Evolutionary conservation across 2,888 invertebrate genomes (phyloP).

Genomic region (Dorcus hopei): DNA sequence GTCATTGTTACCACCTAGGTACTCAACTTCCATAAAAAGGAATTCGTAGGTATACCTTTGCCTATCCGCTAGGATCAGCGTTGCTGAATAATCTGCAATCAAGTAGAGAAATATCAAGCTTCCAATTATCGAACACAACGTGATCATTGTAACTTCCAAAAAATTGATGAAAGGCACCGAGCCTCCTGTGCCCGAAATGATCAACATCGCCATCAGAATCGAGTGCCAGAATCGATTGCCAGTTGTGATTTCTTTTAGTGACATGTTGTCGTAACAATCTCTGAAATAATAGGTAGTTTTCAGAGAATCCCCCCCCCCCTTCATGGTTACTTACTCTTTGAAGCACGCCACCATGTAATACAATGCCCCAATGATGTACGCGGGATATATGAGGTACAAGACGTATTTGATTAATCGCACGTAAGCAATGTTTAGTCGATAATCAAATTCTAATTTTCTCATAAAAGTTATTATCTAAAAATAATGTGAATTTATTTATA

Average conservation of each 20-base stretch:
- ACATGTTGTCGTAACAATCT: slow-evolving; percentile 13
- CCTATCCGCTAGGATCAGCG: slow-evolving; percentile 26
- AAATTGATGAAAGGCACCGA: slow-evolving; percentile 14
- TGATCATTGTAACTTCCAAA: slow-evolving; percentile 20
- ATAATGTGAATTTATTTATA: not conserved
- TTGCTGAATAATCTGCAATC: slow-evolving; percentile 30
- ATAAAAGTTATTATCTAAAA: slow-evolving; percentile 26
- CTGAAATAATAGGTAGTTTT: slow-evolving; percentile 12
- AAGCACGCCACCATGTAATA: slow-evolving; percentile 23
- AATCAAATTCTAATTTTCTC: slow-evolving; percentile 25
- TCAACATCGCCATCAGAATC: slow-evolving; percentile 20
- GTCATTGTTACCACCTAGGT: not conserved
- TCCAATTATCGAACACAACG: slow-evolving; percentile 22
- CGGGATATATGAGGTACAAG: slow-evolving; percentile 19
- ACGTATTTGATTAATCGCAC: slow-evolving; percentile 27
- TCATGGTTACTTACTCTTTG: not conserved
- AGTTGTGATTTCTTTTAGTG: not conserved
- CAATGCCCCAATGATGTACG: slow-evolving; percentile 24
- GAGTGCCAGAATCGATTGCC: slow-evolving; percentile 11
- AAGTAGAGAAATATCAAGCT: slow-evolving; percentile 27
- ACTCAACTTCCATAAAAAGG: not conserved
- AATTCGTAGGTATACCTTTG: not conserved
- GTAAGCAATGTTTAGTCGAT: slow-evolving; percentile 23
- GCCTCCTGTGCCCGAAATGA: slow-evolving; percentile 25
- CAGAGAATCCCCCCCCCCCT: too few relatives aligned